These are phyloP conservation scores for Acanthochromis polyacanthus DNA, from an alignment of 2,113 vertebrate genomes.

Conservation along the genomic window DNA sequence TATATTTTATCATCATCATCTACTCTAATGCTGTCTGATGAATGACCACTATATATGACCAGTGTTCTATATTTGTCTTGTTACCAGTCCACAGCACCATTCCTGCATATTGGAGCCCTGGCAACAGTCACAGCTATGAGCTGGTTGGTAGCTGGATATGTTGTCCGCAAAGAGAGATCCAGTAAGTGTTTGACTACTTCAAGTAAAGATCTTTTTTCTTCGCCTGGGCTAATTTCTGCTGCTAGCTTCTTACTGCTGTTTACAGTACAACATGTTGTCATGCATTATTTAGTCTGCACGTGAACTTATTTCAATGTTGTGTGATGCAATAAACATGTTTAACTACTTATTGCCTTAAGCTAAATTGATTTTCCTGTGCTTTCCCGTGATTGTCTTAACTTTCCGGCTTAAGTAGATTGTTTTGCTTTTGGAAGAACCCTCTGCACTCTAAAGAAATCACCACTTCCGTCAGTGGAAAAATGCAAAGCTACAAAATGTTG, in stretches of 20 bases:
- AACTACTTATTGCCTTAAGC: neutral
- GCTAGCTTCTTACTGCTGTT: neutral
- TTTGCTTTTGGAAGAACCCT: neutral
- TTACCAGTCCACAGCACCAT: conserved; percentile 92
- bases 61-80: conserved; percentile 16
- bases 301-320: neutral
- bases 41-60: neutral
- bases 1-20: too few species aligned
- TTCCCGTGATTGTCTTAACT: neutral
- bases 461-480: too few species aligned
- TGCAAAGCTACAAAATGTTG: too few species aligned
- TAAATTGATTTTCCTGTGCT: neutral
- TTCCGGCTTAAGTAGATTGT: neutral
- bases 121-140: conserved; percentile 87
- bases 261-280: neutral
- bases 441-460: too few species aligned
- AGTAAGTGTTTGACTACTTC: conserved; percentile 85
- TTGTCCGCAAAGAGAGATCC: conserved; percentile 89
- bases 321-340: neutral
- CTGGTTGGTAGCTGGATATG: conserved; percentile 94
- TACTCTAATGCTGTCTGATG: neutral
- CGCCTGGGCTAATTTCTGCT: neutral
- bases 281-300: neutral
- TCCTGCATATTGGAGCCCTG: conserved; percentile 94
- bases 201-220: neutral